Evolutionary conservation across 2,113 vertebrate genomes (phyloP), one percentile per base, ranked within the genome.

Genomic region (Rhinoptilus africanus): DNA sequence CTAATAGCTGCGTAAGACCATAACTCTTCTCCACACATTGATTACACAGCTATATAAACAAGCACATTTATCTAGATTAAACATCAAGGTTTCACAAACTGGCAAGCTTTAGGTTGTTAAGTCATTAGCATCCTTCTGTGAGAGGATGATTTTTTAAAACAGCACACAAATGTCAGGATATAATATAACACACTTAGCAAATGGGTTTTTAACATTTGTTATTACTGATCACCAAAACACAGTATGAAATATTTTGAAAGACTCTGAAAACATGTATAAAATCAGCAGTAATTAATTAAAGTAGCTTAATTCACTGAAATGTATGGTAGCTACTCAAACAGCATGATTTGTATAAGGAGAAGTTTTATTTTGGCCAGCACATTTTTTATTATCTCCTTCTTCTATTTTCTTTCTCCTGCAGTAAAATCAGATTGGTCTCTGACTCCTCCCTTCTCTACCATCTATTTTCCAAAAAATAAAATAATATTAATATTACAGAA

Each of bases 51-150:
- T 92, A 72, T 14, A 93, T 89, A 97, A 96, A 93, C 57, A 74
- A 94, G 75, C 14, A 92, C 73, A 97, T 97, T 95, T 94, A 89
- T 97, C 95, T 97, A 68, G 71, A 97, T 96, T 97, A 97, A 97
- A 92, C 64, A 86, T 62, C 59, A 88, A 93, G 76, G 47, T 92
- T 97, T 91, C 84, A 89, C 28, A 66, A 75, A 71, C 74, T 93
- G 51, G 53, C 73, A 93, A 72, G 77, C 72, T 95, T 96, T 87
- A 94, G 12, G 59, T 92, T 91, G 75, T 82, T 95, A 91, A 92
- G 64, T 72, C 78, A 96, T 95, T 96, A 95, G 47, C 24, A 3
- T 79, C 79, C 30, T 95, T 95, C 74, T 95, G 50, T 77, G 93
- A 77, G 32, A 96, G 47, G 62, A 90, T 67, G 80, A 89, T 85